Percentiles rank a stretch among this genome's conserved stretches.
Evolutionary conservation across 2,888 invertebrate genomes (phyloP).

Genomic region (Pristionchus japonicus): DNA sequence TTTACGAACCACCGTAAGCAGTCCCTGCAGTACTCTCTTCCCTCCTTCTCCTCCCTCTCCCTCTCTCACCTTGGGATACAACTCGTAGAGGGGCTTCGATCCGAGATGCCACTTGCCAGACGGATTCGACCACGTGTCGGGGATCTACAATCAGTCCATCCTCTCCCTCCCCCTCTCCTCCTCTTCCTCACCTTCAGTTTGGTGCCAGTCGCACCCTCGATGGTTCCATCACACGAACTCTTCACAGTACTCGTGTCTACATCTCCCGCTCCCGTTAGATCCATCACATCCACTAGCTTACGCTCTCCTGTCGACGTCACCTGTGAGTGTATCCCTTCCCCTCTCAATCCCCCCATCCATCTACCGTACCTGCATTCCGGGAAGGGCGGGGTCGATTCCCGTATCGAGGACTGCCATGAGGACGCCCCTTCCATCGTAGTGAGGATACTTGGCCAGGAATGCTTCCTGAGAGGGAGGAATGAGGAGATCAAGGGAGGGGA

Average conservation of each 20-base stretch:
- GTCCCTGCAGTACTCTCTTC: background rate
- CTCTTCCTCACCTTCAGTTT: slow-evolving; percentile 84
- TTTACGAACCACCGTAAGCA: slow-evolving; percentile 77
- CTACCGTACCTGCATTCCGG: slow-evolving; percentile 85
- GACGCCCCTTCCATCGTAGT: slow-evolving; percentile 87
- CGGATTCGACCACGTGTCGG: slow-evolving; percentile 87
- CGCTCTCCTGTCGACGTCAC: slow-evolving; percentile 88
- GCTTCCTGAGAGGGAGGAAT: slow-evolving; percentile 50
- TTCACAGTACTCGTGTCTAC: slow-evolving; percentile 89
- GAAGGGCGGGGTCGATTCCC: slow-evolving; percentile 95
- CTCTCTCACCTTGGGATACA: slow-evolving; percentile 85
- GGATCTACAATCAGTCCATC: slow-evolving; percentile 81
- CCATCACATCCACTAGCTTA: slow-evolving; percentile 93
- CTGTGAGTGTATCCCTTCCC: no score
- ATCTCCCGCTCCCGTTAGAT: slow-evolving; percentile 97
- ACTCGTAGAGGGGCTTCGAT: slow-evolving; percentile 86
- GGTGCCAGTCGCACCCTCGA: slow-evolving; percentile 88
- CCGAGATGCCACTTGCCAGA: slow-evolving; percentile 89
- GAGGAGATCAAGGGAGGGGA: background rate
- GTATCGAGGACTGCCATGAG: slow-evolving; percentile 96
- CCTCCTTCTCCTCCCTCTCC: background rate
- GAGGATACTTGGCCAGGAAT: slow-evolving; percentile 66
- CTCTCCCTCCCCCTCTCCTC: background rate
- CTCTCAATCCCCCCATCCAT: background rate
- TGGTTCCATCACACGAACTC: slow-evolving; percentile 81